These are phyloP conservation scores for Oscheius sp. DNA, from an alignment of 2,888 invertebrate genomes.

Conservation along the genomic window DNA sequence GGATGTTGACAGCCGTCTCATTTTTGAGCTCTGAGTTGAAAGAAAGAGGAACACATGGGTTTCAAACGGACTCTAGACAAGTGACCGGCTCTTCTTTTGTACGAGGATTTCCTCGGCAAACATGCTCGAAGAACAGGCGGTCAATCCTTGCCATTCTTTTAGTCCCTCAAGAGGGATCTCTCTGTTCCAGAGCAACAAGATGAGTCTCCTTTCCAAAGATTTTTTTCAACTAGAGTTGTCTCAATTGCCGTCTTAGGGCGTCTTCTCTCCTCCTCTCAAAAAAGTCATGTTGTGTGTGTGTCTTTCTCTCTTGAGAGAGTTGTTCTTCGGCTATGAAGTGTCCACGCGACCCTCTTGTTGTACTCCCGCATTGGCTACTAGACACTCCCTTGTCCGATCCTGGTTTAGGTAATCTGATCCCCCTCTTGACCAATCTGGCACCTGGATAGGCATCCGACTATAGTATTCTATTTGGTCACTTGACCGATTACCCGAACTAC, in stretches of 20 bases:
- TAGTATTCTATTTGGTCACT: too few species aligned
- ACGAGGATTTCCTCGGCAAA: constrained; percentile 9
- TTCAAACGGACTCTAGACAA: too few species aligned
- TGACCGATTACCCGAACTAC: too few species aligned
- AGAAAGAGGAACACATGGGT: too few species aligned
- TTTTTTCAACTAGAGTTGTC: not conserved
- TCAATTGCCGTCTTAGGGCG: not conserved
- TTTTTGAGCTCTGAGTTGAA: too few species aligned
- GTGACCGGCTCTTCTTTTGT: constrained; percentile 4
- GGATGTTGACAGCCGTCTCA: too few species aligned
- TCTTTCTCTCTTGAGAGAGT: constrained; percentile 1
- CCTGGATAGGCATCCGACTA: too few species aligned
- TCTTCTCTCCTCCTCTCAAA: not conserved
- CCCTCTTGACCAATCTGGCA: too few species aligned
- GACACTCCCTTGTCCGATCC: not conserved
- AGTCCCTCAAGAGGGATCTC: not conserved
- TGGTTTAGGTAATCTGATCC: too few species aligned
- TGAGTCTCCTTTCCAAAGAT: not conserved
- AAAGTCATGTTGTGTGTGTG: not conserved
- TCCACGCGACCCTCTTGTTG: constrained; percentile 2
- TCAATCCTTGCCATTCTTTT: constrained; percentile 3
- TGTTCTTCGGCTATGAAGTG: constrained; percentile 6
- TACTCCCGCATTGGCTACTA: not conserved
- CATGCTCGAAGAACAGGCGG: not conserved
- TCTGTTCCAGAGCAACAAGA: not conserved